Conservation (phyloP, 2,888 invertebrate species). For the Troilus luridus region DNA sequence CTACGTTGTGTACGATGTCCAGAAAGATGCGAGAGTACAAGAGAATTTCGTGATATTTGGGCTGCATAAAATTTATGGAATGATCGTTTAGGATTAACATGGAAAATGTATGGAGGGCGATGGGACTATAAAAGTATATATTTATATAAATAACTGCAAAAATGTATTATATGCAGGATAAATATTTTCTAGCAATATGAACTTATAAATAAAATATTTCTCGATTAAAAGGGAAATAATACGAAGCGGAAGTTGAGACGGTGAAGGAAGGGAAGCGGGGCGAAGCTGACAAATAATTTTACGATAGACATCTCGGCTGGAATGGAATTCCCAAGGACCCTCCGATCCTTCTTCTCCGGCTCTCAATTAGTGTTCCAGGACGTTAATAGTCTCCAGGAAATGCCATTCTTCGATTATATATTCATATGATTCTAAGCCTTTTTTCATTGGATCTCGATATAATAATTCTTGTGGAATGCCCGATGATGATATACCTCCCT, state of each 20-base stretch:
- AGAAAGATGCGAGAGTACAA: too few species aligned
- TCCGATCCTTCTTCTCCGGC: neutral
- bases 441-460: neutral
- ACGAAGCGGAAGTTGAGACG: neutral
- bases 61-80: too few species aligned
- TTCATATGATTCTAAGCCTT: neutral
- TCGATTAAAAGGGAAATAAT: neutral
- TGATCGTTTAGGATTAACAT: too few species aligned
- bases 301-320: neutral
- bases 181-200: neutral
- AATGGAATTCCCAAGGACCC: neutral
- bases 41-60: too few species aligned
- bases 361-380: neutral
- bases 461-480: neutral
- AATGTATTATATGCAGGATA: too few species aligned
- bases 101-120: too few species aligned
- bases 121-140: too few species aligned
- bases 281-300: slow-evolving; percentile 1
- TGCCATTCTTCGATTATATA: neutral
- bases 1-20: too few species aligned
- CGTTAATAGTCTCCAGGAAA: neutral
- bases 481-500: neutral
- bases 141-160: too few species aligned
- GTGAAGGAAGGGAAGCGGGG: neutral
- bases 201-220: neutral